A percentile compares a stretch with the other conserved stretches of the same genome.
Conservation (phyloP, 2,113 vertebrate species). For the Alligator mississippiensis region DNA sequence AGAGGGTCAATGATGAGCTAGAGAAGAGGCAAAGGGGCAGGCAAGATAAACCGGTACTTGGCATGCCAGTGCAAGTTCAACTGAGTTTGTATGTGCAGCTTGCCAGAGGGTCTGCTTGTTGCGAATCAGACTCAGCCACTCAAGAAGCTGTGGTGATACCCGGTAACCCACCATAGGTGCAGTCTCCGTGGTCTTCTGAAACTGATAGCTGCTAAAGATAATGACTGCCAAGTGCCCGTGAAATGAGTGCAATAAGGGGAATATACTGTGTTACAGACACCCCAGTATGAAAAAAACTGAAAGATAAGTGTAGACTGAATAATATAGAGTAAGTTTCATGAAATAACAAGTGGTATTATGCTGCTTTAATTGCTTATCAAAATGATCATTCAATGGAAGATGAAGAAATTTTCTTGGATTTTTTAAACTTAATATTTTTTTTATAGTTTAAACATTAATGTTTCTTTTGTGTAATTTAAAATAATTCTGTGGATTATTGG, state of each 20-base stretch:
- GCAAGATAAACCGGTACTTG: too few relatives aligned
- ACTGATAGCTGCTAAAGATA: too few relatives aligned
- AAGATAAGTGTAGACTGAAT: slow-evolving; percentile 14
- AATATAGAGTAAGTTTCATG: slow-evolving; percentile 15
- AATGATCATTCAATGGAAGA: slow-evolving; percentile 58
- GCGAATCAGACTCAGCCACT: too few relatives aligned
- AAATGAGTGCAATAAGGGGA: background rate
- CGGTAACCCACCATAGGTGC: too few relatives aligned
- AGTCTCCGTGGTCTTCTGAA: too few relatives aligned
- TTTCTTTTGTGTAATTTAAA: slow-evolving; percentile 60
- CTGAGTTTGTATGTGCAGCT: too few relatives aligned
- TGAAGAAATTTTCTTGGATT: slow-evolving; percentile 62
- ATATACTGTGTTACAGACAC: background rate
- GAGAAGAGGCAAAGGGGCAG: too few relatives aligned
- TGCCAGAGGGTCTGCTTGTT: too few relatives aligned
- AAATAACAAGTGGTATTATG: slow-evolving; percentile 54
- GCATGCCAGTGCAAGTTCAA: too few relatives aligned
- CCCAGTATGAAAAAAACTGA: background rate
- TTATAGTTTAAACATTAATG: slow-evolving; percentile 72
- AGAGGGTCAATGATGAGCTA: too few relatives aligned
- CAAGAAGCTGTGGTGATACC: too few relatives aligned
- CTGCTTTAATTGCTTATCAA: slow-evolving; percentile 66
- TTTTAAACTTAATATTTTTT: slow-evolving; percentile 57
- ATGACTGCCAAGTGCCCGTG: background rate
- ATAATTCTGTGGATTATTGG: slow-evolving; percentile 73